phyloP scores from a whole-genome alignment of 2,797 vertebrate species.

The Orestias chungarensis region DNA sequence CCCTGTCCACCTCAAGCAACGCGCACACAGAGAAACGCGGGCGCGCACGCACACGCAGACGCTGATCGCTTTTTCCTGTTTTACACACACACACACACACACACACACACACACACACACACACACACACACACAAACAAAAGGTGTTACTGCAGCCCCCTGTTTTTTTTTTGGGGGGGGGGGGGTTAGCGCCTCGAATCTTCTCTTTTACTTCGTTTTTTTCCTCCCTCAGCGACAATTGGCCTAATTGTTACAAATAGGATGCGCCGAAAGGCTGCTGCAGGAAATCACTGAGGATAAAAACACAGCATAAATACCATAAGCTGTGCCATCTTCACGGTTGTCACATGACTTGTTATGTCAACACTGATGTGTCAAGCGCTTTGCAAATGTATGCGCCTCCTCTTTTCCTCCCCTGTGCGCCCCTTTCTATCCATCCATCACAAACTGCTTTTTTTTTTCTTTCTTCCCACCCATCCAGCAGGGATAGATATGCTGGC shows the following conservation, averaged over 20 bases:
- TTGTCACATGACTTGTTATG: conserved; percentile 81
- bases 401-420: conserved; percentile 31
- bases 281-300: conserved; percentile 42
- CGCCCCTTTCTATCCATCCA: conserved; percentile 59
- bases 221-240: conserved; percentile 11
- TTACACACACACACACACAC: conserved; percentile 27
- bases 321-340: conserved; percentile 81
- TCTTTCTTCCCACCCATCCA: too few species aligned
- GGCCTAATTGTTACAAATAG: conserved; percentile 37
- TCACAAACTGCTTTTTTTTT: conserved; percentile 49
- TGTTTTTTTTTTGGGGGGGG: too few species aligned
- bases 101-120: conserved; percentile 6
- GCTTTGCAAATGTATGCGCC: conserved; percentile 60
- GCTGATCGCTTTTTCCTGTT: too few species aligned
- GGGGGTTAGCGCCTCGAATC: conserved; percentile 35
- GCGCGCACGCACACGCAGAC: conserved; percentile 13
- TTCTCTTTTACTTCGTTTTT: conserved; percentile 47
- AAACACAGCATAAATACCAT: conserved; percentile 61
- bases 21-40: conserved; percentile 28
- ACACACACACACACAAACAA: conserved; percentile 28
- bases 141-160: conserved; percentile 57
- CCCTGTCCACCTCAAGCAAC: conserved; percentile 73
- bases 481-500: conserved; percentile 24
- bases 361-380: conserved; percentile 78
- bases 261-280: conserved; percentile 32